Conservation (phyloP, 2,113 vertebrate genomes). For the Eidolon helvum region DNA sequence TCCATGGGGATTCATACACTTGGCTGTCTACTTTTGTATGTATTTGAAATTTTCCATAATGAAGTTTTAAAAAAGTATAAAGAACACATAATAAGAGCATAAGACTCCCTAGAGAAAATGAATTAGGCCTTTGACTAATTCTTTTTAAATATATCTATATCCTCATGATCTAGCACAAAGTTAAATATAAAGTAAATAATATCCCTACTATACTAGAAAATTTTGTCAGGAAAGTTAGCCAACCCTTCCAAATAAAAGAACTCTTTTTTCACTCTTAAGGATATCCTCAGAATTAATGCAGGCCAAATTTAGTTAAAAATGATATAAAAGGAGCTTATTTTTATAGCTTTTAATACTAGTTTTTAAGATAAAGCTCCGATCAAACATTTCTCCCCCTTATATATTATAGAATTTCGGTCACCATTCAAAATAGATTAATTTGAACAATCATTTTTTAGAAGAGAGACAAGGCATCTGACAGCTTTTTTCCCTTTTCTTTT, state of each 20-base stretch:
- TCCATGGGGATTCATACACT: too few species aligned
- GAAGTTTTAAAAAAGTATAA: background rate
- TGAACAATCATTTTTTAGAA: background rate
- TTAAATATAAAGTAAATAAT: background rate
- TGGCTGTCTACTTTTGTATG: background rate
- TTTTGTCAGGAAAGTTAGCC: background rate
- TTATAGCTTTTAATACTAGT: background rate
- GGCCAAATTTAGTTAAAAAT: background rate
- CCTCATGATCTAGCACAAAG: background rate
- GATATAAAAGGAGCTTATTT: background rate
- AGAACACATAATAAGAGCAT: background rate
- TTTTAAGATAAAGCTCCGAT: background rate
- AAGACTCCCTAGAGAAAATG: background rate
- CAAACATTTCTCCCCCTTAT: background rate
- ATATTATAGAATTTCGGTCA: background rate
- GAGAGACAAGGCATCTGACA: background rate
- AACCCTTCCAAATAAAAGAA: background rate
- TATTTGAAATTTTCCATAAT: background rate
- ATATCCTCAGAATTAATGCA: background rate
- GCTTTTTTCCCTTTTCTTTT: fast-evolving
- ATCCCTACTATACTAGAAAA: background rate
- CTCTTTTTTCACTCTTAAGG: background rate
- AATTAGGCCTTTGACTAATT: background rate
- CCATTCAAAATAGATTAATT: background rate
- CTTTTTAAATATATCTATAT: background rate